These are phyloP conservation scores for Candoia aspera DNA, from an alignment of 2,113 vertebrate genomes.

Conservation along the genomic window DNA sequence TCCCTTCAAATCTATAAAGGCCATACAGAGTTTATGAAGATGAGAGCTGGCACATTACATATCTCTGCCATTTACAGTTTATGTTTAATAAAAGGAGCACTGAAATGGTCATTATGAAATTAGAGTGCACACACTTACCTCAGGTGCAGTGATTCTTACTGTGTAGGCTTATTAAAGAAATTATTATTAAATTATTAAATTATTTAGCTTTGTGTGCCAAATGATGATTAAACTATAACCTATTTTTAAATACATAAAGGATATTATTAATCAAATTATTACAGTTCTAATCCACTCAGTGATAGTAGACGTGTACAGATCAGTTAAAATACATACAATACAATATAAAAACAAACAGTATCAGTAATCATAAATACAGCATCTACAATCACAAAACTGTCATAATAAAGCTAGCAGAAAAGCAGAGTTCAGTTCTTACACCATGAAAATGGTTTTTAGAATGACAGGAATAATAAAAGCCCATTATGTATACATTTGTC, in stretches of 20 bases:
- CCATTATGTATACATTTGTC: background rate
- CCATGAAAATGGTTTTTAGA: background rate
- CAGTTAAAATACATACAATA: background rate
- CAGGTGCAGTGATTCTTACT: background rate
- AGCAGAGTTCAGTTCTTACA: background rate
- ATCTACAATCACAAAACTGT: background rate
- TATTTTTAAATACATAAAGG: background rate
- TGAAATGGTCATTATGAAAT: slow-evolving; percentile 4
- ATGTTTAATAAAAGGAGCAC: background rate
- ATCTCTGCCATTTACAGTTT: background rate
- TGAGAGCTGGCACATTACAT: background rate
- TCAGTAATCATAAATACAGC: background rate
- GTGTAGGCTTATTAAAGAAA: background rate
- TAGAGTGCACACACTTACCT: background rate
- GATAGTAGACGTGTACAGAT: background rate
- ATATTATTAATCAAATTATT: background rate
- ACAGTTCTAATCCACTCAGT: background rate
- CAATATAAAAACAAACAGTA: background rate
- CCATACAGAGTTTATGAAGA: background rate
- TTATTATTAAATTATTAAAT: too few relatives aligned
- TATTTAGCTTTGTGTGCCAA: background rate
- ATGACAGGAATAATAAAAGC: background rate
- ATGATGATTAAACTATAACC: background rate
- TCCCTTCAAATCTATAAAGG: background rate
- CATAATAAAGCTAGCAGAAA: background rate